Base-by-base conservation (phyloP, 1,140 invertebrate species). In the Aethina tumida region DNA sequence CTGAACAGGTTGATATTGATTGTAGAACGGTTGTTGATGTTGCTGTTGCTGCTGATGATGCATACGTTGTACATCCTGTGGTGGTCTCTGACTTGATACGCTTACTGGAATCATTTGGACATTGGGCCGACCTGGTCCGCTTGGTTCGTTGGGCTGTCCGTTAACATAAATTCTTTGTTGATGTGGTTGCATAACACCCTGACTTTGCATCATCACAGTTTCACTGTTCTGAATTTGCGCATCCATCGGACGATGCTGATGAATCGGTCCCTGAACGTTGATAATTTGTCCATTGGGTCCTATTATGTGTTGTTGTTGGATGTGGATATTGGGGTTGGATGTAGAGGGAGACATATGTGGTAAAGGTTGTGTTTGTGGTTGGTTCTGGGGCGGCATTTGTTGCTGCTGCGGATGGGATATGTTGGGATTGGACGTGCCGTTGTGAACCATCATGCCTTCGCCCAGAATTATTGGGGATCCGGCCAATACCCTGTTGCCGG, bases 201-300 rank as follows among this genome's bases (percentile, higher is more conserved):
- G 53, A 42, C 48, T 45, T 20, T 52, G 47, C 32, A 50, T 43
- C 10, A 47, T 19, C 9, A 32, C 36, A 10, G 18, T 36, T 17
- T 39, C 43, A 21, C 30, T 36, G n/a, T 15, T 24, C 27, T 41
- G 50, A 39, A 45, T 49, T 12, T 39, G 34, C 21, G 40, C 29
- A 24, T 44, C 35, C 21, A 36, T 43, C 21, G 43, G 46, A 24
- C 41, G 35, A 20, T 41, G 40, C 36, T 65, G 30, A 42, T 35
- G 35, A 7, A 41, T 22, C 10, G 45, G 24, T 38, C 44, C 65
- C 42, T 71, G 70, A 2, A 73, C 62, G 10, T 68, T 69, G 18
- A 73, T 70, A 20, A 73, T 63, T 59, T 71, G 70, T 12, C 70
- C 71, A 40, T 70, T 71, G 0, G 68, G 67, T 3, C 67, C 68